phyloP scores from a whole-genome alignment of 2,113 vertebrate genomes.

The Actenoides lindsayi region DNA sequence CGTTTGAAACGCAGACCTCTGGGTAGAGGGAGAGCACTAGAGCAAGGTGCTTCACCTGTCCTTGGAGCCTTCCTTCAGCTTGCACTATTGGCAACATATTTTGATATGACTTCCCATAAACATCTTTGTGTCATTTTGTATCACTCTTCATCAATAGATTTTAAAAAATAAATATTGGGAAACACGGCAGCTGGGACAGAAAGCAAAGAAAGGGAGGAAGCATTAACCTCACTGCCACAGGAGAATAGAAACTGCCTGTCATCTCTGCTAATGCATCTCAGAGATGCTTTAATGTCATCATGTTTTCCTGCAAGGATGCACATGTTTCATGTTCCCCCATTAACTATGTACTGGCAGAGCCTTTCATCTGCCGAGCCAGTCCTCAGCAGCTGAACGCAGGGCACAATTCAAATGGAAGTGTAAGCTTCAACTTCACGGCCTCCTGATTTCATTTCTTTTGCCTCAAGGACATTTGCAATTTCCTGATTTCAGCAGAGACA shows the following conservation, averaged over 20 bases:
- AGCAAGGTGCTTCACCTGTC: background rate
- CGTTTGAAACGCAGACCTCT: background rate
- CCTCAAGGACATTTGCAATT: constrained; percentile 25
- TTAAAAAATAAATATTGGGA: rapidly evolving
- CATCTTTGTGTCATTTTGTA: rapidly evolving
- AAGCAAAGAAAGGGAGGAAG: background rate
- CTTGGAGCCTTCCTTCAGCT: background rate
- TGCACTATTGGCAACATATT: background rate
- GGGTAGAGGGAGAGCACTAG: background rate
- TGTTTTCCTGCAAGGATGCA: background rate
- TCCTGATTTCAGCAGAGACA: background rate
- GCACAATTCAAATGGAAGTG: background rate
- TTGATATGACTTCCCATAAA: background rate
- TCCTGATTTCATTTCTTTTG: background rate
- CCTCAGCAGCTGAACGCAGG: background rate
- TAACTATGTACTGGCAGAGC: background rate
- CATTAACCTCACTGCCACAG: background rate
- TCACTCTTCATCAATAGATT: background rate
- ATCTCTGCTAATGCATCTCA: background rate
- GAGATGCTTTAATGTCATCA: background rate
- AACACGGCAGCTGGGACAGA: rapidly evolving
- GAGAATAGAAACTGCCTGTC: background rate
- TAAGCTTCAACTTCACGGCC: background rate
- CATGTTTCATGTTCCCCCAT: background rate
- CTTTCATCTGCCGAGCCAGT: background rate